Conservation (phyloP, 1,140 invertebrate species). For the Drosophila subpulchrella region DNA sequence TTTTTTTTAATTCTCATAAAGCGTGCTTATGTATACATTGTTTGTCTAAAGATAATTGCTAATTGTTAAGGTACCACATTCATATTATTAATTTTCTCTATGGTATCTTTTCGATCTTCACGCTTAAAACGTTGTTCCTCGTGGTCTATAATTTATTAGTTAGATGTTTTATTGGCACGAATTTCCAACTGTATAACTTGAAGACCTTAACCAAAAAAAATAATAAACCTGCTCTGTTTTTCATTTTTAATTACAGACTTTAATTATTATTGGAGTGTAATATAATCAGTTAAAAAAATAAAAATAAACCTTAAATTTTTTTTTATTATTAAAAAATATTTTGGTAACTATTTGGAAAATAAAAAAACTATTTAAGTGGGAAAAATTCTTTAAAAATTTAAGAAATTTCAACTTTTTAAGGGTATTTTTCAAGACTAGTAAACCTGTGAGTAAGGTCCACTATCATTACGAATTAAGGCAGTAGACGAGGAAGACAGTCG, state of each 20-base stretch:
- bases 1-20: neutral
- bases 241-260: no score
- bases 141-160: slow-evolving; percentile 5
- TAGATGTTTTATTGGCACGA: slow-evolving; percentile 11
- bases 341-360: no score
- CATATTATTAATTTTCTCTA: slow-evolving; percentile 11
- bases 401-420: neutral
- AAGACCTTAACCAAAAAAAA: neutral
- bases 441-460: slow-evolving; percentile 29
- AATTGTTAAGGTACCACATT: neutral
- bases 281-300: no score
- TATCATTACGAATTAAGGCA: slow-evolving; percentile 62
- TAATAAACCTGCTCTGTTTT: neutral
- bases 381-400: neutral
- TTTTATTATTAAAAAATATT: no score
- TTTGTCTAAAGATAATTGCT: neutral
- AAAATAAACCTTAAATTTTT: no score
- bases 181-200: neutral
- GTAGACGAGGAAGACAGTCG: slow-evolving; percentile 36
- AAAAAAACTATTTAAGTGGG: no score
- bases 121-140: neutral
- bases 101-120: slow-evolving; percentile 19
- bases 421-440: slow-evolving; percentile 19
- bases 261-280: no score
- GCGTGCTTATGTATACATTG: slow-evolving; percentile 11